phyloP scores from a whole-genome alignment of 2,797 vertebrate species.

The Mareca strepera region DNA sequence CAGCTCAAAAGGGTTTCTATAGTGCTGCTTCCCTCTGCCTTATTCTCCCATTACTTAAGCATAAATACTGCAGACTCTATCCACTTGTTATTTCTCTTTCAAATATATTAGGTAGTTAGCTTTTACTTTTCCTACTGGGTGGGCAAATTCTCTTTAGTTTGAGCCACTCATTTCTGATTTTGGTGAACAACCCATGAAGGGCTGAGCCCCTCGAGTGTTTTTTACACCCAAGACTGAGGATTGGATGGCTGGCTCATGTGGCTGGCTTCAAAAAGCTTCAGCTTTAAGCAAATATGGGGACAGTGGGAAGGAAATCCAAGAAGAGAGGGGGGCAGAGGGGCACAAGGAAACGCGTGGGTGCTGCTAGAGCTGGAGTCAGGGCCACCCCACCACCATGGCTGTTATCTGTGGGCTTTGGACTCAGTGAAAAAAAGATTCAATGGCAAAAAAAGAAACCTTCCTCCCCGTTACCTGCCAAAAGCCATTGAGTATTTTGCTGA shows the following conservation, averaged over 20 bases:
- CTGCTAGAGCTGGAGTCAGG: neutral
- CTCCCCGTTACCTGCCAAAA: neutral
- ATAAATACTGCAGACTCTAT: neutral
- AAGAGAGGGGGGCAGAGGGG: neutral
- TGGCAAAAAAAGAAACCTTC: neutral
- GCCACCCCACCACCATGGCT: neutral
- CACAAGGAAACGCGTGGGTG: neutral
- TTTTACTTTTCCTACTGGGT: neutral
- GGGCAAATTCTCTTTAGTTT: neutral
- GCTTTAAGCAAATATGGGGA: neutral
- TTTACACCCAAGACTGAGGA: neutral
- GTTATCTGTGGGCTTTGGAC: neutral
- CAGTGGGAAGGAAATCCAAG: neutral
- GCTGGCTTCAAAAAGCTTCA: neutral
- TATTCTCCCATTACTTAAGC: neutral
- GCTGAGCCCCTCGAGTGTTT: neutral
- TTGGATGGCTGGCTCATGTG: fast-evolving
- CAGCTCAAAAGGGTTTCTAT: neutral
- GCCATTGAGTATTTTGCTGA: neutral
- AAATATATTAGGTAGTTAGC: neutral
- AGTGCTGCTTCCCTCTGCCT: neutral
- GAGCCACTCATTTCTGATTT: neutral
- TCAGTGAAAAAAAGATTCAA: neutral
- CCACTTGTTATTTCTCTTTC: neutral
- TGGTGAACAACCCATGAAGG: neutral